Evolutionary conservation across 2,797 vertebrate genomes (phyloP), one percentile per base, ranked within the genome.

Genomic region (Ceryle rudis): DNA sequence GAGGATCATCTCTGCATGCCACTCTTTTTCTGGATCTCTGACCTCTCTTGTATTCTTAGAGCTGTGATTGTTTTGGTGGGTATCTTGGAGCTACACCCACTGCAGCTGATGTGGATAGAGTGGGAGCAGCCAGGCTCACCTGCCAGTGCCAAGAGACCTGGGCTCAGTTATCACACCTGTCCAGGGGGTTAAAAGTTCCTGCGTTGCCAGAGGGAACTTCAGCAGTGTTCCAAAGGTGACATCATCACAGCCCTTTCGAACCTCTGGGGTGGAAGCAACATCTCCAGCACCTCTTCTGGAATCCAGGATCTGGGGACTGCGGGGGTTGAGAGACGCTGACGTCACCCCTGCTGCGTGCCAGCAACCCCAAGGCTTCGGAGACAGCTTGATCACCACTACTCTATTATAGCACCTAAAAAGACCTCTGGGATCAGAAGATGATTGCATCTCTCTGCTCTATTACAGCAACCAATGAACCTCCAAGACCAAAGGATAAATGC

Each of bases 391-490:
- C 83, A 93, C 96, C 89, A 62, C 75, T 75, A 72, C 75, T 96
- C 66, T 89, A 78, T 97, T 96, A 96, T 1, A 86, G 85, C 78
- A 95, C 91, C 95, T 91, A 89, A 94, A 95, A 95, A 94, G 95
- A 89, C 93, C 93, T 95, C 83, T 73, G 93, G 92, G 95, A 95
- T 92, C 7, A 0, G 72, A 86, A 91, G 60, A 94, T 94, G 95
- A 94, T 95, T 96, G 86, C 86, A 91, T 96, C 86, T 94, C 81
- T 89, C 65, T 90, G 91, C 89, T 94, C 85, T 85, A 4, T 93
- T 95, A 94, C 91, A 93, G 62, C 90, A 94, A 37, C 83, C 78
- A 81, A 87, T 96, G 93, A 94, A 90, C 93, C 88, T 94, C 93
- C 11, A 29, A 95, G 96, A 89, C 88, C 93, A 89, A 95, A 81